Base-by-base conservation (phyloP, 2,888 invertebrate genomes). In the Dicranocentrus wangi region DNA sequence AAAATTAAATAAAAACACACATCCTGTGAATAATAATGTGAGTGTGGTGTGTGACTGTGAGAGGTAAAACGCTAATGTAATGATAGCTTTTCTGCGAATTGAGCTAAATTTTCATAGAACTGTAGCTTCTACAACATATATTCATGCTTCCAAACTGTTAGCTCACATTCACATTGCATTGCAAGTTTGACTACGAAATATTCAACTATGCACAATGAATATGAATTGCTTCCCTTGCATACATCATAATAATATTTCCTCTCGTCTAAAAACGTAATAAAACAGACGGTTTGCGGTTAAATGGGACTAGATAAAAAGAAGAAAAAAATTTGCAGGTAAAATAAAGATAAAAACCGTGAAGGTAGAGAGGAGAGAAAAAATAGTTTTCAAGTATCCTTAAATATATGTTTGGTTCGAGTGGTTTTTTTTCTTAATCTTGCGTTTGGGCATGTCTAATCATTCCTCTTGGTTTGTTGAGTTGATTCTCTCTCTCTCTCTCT, bases 1-100 rank as follows among this genome's bases (percentile, higher is more conserved):
- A 66, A 51, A 47, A 43, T 39, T 3, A 21, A 39, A 19, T n/a
- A 66, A 66, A 66, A 47, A 27, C 66, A 65, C 43, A 65, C 65
- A 66, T 69, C 55, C 69, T 51, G 69, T 51, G 53, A 55, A 27
- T 69, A 17, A 32, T 69, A 69, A 55, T 69, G 27, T n/a, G 39
- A 43, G n/a, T n/a, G 23, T 42, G 28, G 43, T 32, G 47, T 25
- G 43, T 32, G 47, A 15, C 42, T 15, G 43, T 66, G 43, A 27
- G 47, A n/a, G n/a, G n/a, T n/a, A n/a, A n/a, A n/a, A n/a, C n/a
- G n/a, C n/a, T 66, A 47, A 47, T 66, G 39, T 69, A 69, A 69
- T 69, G 53, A 69, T 69, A 69, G 69, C 27, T 69, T 69, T n/a
- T 55, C 69, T 21, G 17, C 32, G 69, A 69, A 69, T 69, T 25